phyloP scores from a whole-genome alignment of 2,113 vertebrate genomes.

The Xenotilapia caudafasciata region DNA sequence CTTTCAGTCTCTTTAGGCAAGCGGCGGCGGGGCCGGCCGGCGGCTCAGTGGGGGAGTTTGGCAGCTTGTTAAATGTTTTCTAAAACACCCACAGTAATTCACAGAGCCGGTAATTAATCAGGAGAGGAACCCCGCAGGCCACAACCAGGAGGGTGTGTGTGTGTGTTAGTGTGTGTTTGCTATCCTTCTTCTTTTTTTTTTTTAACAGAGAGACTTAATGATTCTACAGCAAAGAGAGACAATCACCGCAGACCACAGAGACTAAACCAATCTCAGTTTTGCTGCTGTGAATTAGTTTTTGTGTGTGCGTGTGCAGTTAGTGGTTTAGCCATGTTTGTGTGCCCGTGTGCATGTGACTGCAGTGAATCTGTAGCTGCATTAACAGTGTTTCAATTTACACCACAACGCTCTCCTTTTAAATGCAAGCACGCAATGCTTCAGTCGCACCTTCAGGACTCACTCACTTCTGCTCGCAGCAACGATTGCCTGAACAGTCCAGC shows the following conservation, averaged over 20 bases:
- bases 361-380: neutral
- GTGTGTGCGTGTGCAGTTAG: neutral
- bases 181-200: neutral
- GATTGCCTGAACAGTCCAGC: neutral
- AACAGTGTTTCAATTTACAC: neutral
- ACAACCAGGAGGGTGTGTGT: neutral
- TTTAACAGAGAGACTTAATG: neutral
- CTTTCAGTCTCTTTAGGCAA: neutral
- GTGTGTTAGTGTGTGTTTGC: neutral
- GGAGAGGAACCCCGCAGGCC: constrained; percentile 26
- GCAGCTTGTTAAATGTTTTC: constrained; percentile 57
- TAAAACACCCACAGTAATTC: constrained; percentile 51
- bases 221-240: constrained; percentile 8
- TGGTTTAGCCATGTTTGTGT: neutral
- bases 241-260: neutral
- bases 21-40: neutral
- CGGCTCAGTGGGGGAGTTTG: constrained; percentile 42
- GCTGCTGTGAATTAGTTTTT: neutral
- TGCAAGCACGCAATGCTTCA: neutral
- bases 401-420: neutral
- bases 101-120: constrained; percentile 45
- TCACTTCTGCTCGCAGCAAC: neutral
- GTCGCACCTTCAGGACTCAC: neutral
- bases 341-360: neutral
- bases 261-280: neutral